These are phyloP conservation scores for Morone saxatilis DNA, from an alignment of 2,113 vertebrate genomes.

Conservation along the genomic window DNA sequence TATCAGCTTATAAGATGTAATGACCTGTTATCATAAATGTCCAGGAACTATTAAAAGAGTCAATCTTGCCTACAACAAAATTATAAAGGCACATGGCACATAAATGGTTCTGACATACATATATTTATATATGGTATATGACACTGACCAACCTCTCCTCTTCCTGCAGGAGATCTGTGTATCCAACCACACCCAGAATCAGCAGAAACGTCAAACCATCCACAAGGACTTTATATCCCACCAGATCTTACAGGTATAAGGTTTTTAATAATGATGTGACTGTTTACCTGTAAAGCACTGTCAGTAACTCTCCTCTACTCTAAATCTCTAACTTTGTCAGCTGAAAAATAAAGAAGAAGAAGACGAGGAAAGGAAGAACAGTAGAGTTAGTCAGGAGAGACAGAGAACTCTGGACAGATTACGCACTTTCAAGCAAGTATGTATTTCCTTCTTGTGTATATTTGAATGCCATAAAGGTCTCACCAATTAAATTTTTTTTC, in stretches of 20 bases:
- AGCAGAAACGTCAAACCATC: constrained; percentile 85
- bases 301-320: constrained; percentile 2
- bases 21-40: background rate
- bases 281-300: background rate
- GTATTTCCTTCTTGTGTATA: background rate
- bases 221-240: constrained; percentile 85
- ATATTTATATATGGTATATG: background rate
- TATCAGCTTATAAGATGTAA: background rate
- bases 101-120: background rate
- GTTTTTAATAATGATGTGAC: background rate
- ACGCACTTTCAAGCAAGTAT: constrained; percentile 95
- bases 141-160: background rate
- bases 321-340: constrained; percentile 24
- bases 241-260: constrained; percentile 85
- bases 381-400: constrained; percentile 94
- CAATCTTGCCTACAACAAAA: background rate
- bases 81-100: no score
- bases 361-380: constrained; percentile 91
- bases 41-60: no score
- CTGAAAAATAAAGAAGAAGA: constrained; percentile 87
- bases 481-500: background rate
- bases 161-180: constrained; percentile 94
- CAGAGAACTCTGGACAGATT: constrained; percentile 96
- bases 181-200: constrained; percentile 92
- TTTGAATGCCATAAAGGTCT: background rate